A percentile compares a stretch with the other conserved stretches of the same genome.
Evolutionary conservation across 2,113 vertebrate species (phyloP).

Genomic region (Okapia johnstoni): DNA sequence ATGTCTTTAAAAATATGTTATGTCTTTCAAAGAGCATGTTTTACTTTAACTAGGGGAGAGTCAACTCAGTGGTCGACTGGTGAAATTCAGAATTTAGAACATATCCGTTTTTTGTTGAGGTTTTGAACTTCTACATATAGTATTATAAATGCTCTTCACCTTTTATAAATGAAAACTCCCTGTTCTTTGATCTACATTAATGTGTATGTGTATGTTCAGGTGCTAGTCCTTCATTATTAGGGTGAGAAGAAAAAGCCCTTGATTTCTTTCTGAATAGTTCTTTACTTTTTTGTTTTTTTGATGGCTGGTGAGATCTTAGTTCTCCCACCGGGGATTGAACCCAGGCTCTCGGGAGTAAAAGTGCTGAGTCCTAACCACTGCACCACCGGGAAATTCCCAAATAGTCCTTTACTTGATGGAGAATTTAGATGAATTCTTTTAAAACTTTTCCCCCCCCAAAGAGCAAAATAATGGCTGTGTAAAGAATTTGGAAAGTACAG

Average conservation of each 20-base stretch:
- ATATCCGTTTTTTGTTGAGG: background rate
- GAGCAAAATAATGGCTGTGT: background rate
- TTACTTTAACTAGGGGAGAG: background rate
- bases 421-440: conserved; percentile 30
- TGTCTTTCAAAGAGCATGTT: background rate
- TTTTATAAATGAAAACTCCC: background rate
- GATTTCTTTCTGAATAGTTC: conserved; percentile 15
- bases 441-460: background rate
- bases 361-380: background rate
- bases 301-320: background rate
- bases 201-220: background rate
- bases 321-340: background rate
- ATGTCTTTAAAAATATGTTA: background rate
- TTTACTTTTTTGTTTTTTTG: background rate
- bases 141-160: background rate
- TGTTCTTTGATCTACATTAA: background rate
- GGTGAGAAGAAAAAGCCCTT: background rate
- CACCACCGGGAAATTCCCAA: background rate
- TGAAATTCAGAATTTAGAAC: background rate
- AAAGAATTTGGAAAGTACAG: conserved; percentile 43
- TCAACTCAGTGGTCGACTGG: background rate
- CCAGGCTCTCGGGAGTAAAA: background rate
- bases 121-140: background rate
- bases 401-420: conserved; percentile 10
- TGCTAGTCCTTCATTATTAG: background rate